Evolutionary conservation across 30 jellyfish, hydroid and myxozoan genomes (phyloP).

Genomic region (Catostylus mosaicus): DNA sequence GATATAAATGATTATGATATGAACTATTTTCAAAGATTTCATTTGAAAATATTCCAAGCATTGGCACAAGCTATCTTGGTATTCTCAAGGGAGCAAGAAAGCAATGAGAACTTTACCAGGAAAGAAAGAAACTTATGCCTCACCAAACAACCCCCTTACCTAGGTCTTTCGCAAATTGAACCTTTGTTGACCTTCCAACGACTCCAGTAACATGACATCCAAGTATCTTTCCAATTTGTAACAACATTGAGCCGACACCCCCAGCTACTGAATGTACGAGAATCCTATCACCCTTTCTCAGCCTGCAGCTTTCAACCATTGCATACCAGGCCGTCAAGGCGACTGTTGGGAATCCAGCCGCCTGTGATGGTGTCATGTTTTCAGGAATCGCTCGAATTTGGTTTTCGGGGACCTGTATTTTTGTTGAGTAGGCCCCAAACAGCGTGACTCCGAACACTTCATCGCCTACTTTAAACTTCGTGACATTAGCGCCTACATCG

Average conservation of each 20-base stretch:
- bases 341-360: constrained; percentile 87
- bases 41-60: too few species aligned
- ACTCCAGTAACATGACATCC: constrained; percentile 94
- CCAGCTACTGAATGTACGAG: constrained; percentile 95
- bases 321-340: constrained; percentile 96
- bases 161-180: constrained; percentile 42
- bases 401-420: constrained; percentile 69
- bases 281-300: constrained; percentile 71
- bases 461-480: constrained; percentile 76
- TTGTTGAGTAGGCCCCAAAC: constrained; percentile 85
- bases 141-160: constrained; percentile 3
- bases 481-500: constrained; percentile 76
- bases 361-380: constrained; percentile 66
- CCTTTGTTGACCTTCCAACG: constrained; percentile 80
- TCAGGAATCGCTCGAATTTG: constrained; percentile 74
- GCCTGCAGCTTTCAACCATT: constrained; percentile 79
- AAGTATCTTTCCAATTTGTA: constrained; percentile 80
- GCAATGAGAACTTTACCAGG: too few species aligned
- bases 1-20: too few species aligned
- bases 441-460: constrained; percentile 82
- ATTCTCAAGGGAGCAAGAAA: too few species aligned
- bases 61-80: too few species aligned
- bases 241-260: constrained; percentile 95
- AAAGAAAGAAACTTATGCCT: too few species aligned
- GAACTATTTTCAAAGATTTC: too few species aligned